Evolutionary conservation across 2,113 vertebrate species (phyloP).

Genomic region (Anseranas semipalmata): DNA sequence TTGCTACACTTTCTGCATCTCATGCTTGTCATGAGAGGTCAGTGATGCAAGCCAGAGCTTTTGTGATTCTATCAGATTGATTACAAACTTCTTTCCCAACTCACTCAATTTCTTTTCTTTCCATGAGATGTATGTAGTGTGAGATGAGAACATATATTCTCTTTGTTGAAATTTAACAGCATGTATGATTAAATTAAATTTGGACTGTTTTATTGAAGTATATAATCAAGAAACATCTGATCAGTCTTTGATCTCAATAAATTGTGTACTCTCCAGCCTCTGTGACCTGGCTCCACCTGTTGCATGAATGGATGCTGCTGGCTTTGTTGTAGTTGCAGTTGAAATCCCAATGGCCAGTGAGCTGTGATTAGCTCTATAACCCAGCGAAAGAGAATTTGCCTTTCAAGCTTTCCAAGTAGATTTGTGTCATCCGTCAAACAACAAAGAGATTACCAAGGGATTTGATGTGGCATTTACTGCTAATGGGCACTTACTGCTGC

Average conservation of each 20-base stretch:
- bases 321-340: conserved; percentile 1
- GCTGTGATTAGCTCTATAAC: conserved; percentile 25
- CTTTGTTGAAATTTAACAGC: neutral
- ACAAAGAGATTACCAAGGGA: conserved; percentile 21
- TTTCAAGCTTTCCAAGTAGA: conserved; percentile 19
- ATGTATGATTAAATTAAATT: neutral
- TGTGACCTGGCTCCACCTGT: neutral
- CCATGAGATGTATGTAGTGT: neutral
- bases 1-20: neutral
- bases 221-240: neutral
- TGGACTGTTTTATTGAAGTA: neutral
- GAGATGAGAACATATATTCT: neutral
- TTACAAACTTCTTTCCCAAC: neutral
- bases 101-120: neutral
- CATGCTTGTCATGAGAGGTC: neutral
- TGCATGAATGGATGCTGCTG: neutral
- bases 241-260: neutral
- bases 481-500: neutral
- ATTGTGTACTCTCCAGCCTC: neutral
- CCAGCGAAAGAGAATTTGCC: conserved; percentile 11
- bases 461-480: conserved; percentile 25
- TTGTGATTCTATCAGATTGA: neutral
- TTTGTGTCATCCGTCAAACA: conserved; percentile 26
- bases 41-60: neutral
- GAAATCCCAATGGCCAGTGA: neutral